These are phyloP conservation scores for Enteromius trimaculatus DNA, from an alignment of 2,797 vertebrate species.

Conservation along the genomic window DNA sequence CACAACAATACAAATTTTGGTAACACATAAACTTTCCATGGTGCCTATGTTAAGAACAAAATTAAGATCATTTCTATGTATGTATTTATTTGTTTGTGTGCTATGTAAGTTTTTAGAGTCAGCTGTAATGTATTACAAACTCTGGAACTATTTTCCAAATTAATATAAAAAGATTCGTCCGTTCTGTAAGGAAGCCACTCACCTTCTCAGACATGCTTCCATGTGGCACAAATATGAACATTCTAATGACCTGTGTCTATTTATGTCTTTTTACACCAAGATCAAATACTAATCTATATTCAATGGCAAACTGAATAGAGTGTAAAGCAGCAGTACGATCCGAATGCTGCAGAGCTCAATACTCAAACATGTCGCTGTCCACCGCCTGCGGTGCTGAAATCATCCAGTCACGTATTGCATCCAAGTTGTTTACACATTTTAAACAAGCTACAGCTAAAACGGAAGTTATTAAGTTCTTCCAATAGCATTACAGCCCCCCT, in stretches of 20 bases:
- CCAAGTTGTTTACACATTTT: slow-evolving; percentile 34
- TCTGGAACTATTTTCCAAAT: too few species aligned
- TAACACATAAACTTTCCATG: not conserved
- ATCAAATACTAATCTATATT: not conserved
- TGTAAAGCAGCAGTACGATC: not conserved
- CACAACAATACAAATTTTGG: not conserved
- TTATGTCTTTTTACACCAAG: not conserved
- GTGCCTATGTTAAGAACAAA: not conserved
- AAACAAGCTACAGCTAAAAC: not conserved
- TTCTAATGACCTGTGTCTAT: not conserved
- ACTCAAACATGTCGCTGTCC: slow-evolving; percentile 57
- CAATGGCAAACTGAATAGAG: not conserved
- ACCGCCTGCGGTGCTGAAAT: slow-evolving; percentile 46
- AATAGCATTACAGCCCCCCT: slow-evolving; percentile 14
- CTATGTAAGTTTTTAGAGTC: not conserved
- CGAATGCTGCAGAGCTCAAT: not conserved
- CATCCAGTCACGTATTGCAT: not conserved
- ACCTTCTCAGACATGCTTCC: not conserved
- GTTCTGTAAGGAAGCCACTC: not conserved
- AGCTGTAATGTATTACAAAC: not conserved
- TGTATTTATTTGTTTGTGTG: not conserved
- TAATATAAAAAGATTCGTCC: not conserved
- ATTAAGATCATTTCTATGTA: not conserved
- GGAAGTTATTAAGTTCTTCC: not conserved
- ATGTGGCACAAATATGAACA: not conserved